Evolutionary conservation across 2,888 invertebrate species (phyloP).

Genomic region (Cerceris rybyensis): DNA sequence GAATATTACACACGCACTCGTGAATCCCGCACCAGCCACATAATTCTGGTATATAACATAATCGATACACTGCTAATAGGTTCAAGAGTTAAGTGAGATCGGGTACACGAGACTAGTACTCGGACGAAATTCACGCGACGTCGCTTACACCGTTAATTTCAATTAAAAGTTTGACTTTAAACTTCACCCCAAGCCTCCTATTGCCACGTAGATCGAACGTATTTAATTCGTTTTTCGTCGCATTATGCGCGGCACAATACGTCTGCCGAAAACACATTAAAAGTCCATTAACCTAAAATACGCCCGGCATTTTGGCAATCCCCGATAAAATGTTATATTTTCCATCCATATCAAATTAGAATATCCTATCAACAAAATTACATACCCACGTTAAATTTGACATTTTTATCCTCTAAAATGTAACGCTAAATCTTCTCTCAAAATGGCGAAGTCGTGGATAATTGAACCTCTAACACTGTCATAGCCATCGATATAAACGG

Average conservation of each 20-base stretch:
- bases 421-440: no score
- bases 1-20: constrained; percentile 36
- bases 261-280: background rate
- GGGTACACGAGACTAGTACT: constrained; percentile 55
- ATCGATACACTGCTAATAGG: constrained; percentile 61
- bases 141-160: constrained; percentile 61
- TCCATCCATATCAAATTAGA: no score
- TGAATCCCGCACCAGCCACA: constrained; percentile 39
- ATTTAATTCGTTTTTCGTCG: constrained; percentile 50
- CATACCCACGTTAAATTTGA: no score
- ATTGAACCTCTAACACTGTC: no score
- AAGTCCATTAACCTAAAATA: no score
- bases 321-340: no score
- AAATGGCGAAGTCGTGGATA: no score
- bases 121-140: constrained; percentile 64
- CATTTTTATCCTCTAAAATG: no score
- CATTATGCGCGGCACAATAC: constrained; percentile 25
- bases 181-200: constrained; percentile 21
- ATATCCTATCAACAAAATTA: no score
- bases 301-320: no score
- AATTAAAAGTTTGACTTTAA: constrained; percentile 67
- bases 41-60: constrained; percentile 51
- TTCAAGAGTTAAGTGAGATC: constrained; percentile 62
- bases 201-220: constrained; percentile 57
- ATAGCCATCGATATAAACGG: no score